Base-by-base conservation (phyloP, 2,797 vertebrate genomes). In the Gobionotothen gibberifrons region DNA sequence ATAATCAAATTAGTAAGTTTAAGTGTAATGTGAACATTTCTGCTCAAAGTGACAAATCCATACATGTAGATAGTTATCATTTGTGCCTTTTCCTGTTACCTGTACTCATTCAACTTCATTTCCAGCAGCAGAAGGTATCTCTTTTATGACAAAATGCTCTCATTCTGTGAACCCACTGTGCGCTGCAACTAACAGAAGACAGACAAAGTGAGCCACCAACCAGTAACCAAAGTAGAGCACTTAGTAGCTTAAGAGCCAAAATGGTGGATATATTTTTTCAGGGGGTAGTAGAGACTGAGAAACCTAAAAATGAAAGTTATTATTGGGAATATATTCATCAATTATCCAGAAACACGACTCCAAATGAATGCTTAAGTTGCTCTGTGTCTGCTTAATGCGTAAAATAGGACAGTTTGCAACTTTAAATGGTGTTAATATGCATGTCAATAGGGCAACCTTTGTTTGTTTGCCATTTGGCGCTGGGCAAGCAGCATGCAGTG, bases 321-420 rank as follows among this genome's bases (percentile, higher is more conserved):
- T 43, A 63, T 29, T 29, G 1, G 1, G 12, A 57, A 57, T 60
- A 40, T 3, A 15, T 19, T 16, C 13, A 61, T 44, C 15, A 40
- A 13, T 9, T 13, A 8, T 40, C 40, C 29, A 47, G 29, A 67
- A 10, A 26, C 9, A 48, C 36, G 19, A 47, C 17, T 40, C 16
- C 8, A 59, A n/a, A 60, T 64, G 0, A 57, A 52, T 17, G 26
- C 15, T 8, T 5, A 36, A 5, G 22, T n/a, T 21, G 32, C 42
- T 29, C 15, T 1, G 1, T 16, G 49, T 36, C 9, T 3, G 29
- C 22, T 51, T 16, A 9, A 42, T 9, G 10, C 1, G 13, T 36
- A 29, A 49, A 56, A 48, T 15, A 43, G 67, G 46, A n/a, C 51
- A 43, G 43, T 56, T 56, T 57, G 13, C 17, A 44, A 17, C 46